Base-by-base conservation (phyloP, 2,888 invertebrate species). In the Fabriciana adippe region DNA sequence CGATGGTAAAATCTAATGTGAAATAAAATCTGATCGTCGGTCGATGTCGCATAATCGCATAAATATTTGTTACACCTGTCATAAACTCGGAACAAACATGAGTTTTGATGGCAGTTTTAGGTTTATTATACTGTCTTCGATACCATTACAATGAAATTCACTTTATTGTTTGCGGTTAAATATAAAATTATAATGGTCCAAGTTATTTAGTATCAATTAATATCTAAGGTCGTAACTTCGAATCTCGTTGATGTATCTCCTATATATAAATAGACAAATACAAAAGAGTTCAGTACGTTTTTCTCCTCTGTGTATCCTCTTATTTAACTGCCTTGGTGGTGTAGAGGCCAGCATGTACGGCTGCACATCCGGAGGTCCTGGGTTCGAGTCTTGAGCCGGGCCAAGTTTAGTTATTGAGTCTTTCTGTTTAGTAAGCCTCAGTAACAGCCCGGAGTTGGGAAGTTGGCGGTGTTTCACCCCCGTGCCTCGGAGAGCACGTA, bases 41-140 rank as follows among this genome's bases (percentile, higher is more conserved):
- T 8, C n/a, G 57, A 47, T 47, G 21, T 15, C 47, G 47, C 57
- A 57, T 59, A 56, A 59, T 15, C 47, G 47, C 57, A 57, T 59
- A 56, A 59, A 59, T 59, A 59, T 59, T 59, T 59, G 59, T 65
- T 59, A 54, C 57, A 59, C 59, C 59, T 59, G 53, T 18, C 59
- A 51, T 65, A 54, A 65, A 54, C 8, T 18, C 53, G 21, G 54
- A 67, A 62, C 57, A 57, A 64, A 67, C 64, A 56, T 51, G 50
- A 55, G 26, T 45, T 62, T 48, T 59, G 31, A 65, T 59, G 47
- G 47, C 47, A 1, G 15, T 59, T 65, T 65, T 65, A 65, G 57
- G 53, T 53, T 54, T 65, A 65, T 65, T 65, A 59, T 59, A 59
- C 53, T 45, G 57, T 13, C 26, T 51, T 57, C 51, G 57, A 59